Base-by-base conservation (phyloP, 2,888 invertebrate genomes). In the Podabrus alpinus region DNA sequence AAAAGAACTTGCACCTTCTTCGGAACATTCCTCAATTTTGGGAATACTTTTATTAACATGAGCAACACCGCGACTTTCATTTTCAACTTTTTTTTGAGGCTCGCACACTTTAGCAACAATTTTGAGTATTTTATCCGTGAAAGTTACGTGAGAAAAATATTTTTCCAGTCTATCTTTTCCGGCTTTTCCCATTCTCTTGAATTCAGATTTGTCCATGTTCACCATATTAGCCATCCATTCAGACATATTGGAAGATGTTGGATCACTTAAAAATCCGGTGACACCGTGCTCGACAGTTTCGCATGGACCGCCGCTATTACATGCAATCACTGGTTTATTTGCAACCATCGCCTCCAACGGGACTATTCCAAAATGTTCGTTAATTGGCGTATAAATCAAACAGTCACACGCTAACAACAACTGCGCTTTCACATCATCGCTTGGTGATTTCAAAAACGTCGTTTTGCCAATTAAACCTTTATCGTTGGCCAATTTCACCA, bases 351-450 rank as follows among this genome's bases (percentile, higher is more conserved):
- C 98, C 89, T 99, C 99, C 71, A 99, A 89, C 0, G 99, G 99
- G 9, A 99, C 99, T 82, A 99, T 99, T 5, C 99, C 99, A 89
- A 99, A 99, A 88, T 99, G 99, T 87, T 99, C 99, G 85, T 95
- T 95, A 2, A 94, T 92, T 1, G 99, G 99, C 9, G 99, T 99
- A 85, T 99, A 99, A 17, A 99, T 85, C 16, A 99, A 88, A 78
- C 95, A 94, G 71, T 92, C 91, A 80, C 95, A 94, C 73, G 92
- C 88, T 75, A 82, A 79, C n/a, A 99, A 88, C 16, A 99, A 88
- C 13, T 93, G 91, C 7, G 94, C 90, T 88, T 99, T 99, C 72
- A 94, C 91, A 60, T 90, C 87, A 85, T 99, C 98, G 68, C 92
- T 92, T 0, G 97, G 96, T 0, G 98, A 98, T 81, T 94, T 93